These are phyloP conservation scores for Lamellibrachia luymesi DNA, from an alignment of 1,140 invertebrate species.

Conservation along the genomic window DNA sequence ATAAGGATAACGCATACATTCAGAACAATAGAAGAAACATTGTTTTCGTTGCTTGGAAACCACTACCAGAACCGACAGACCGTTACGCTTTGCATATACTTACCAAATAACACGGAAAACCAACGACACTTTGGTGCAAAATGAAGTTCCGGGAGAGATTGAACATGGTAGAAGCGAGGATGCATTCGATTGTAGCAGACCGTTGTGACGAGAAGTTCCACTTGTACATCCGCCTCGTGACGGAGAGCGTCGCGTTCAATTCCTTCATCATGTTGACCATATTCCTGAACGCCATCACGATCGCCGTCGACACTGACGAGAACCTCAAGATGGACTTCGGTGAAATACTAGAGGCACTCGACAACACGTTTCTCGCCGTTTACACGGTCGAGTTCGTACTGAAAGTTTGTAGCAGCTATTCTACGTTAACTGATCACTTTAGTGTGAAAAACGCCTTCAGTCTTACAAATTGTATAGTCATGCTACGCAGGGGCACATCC, in stretches of 20 bases:
- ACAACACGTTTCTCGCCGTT: conserved; percentile 24
- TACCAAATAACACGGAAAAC: background rate
- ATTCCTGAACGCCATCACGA: conserved; percentile 29
- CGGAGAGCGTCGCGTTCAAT: conserved; percentile 24
- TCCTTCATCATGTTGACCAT: conserved; percentile 30
- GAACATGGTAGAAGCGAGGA: background rate
- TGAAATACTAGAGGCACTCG: conserved; percentile 11
- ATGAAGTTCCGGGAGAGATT: background rate
- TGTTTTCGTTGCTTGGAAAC: background rate
- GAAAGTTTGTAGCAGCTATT: conserved; percentile 17
- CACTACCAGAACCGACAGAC: background rate
- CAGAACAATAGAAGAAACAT: background rate
- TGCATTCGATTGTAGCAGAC: background rate
- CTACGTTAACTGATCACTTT: too few species aligned
- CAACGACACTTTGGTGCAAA: background rate
- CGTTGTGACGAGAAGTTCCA: background rate
- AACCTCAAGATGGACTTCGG: conserved; percentile 5
- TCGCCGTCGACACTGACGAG: conserved; percentile 32
- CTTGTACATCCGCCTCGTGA: background rate
- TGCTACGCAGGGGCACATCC: too few species aligned
- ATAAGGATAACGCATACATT: background rate
- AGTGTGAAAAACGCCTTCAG: too few species aligned
- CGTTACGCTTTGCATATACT: background rate
- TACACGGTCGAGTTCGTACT: conserved; percentile 35
- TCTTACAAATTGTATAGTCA: too few species aligned